Conservation (phyloP, 1,140 invertebrate genomes). For the Ephestia elutella region DNA sequence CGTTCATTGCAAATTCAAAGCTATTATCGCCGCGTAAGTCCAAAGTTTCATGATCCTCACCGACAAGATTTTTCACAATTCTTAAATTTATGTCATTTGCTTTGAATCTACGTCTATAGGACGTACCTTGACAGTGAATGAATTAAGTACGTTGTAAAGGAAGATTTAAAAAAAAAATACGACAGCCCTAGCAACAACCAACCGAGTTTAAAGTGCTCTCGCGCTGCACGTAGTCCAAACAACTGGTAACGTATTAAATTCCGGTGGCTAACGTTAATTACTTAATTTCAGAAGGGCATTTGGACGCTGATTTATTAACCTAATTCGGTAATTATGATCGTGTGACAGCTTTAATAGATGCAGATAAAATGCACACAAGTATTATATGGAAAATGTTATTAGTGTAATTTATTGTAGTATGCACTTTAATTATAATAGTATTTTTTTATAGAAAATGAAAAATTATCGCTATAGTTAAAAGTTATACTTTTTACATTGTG, state of each 20-base stretch:
- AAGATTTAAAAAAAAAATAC: neutral
- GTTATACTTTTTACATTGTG: too few relatives aligned
- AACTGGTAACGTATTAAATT: slow-evolving; percentile 22
- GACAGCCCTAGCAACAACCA: slow-evolving; percentile 3
- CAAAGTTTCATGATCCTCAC: too few relatives aligned
- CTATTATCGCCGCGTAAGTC: too few relatives aligned
- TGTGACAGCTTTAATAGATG: slow-evolving; percentile 17
- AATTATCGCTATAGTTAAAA: too few relatives aligned
- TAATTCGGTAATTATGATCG: slow-evolving; percentile 31
- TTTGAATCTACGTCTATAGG: too few relatives aligned
- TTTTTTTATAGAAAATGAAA: too few relatives aligned
- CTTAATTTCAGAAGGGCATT: slow-evolving; percentile 36
- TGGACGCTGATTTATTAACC: slow-evolving; percentile 33
- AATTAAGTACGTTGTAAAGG: too few relatives aligned
- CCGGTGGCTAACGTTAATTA: slow-evolving; percentile 32
- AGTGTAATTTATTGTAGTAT: neutral
- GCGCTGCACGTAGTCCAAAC: slow-evolving; percentile 12
- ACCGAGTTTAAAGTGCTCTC: slow-evolving; percentile 13
- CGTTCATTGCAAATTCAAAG: too few relatives aligned
- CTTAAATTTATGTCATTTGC: too few relatives aligned
- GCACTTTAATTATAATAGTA: too few relatives aligned
- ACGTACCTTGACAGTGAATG: too few relatives aligned
- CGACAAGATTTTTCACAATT: too few relatives aligned
- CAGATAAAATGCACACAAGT: slow-evolving; percentile 8
- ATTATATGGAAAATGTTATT: neutral